These are phyloP conservation scores for Meghimatium bilineatum DNA, from an alignment of 2,888 invertebrate genomes.

Conservation along the genomic window DNA sequence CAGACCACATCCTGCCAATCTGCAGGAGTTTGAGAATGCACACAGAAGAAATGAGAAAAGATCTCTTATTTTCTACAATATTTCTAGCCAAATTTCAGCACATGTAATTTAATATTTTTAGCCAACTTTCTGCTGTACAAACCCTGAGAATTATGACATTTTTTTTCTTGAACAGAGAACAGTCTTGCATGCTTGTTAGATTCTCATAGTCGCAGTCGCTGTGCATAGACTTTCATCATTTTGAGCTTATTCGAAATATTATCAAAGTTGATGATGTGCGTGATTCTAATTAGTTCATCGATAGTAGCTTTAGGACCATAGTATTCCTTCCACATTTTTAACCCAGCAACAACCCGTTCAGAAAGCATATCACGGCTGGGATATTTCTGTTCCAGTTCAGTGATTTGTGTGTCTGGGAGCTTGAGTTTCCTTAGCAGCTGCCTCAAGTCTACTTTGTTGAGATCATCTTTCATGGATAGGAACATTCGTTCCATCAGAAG, in stretches of 20 bases:
- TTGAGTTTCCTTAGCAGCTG: slow-evolving; percentile 72
- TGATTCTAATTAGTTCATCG: slow-evolving; percentile 72
- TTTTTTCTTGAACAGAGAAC: no score
- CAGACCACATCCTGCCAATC: no score
- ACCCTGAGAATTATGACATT: no score
- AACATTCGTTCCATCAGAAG: slow-evolving; percentile 69
- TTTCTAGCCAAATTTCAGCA: no score
- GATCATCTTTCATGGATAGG: slow-evolving; percentile 62
- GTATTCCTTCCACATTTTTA: slow-evolving; percentile 69
- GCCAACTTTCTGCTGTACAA: no score
- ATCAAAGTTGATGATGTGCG: slow-evolving; percentile 72
- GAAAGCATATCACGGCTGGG: slow-evolving; percentile 70
- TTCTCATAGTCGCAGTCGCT: slow-evolving; percentile 61
- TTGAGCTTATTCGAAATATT: slow-evolving; percentile 60
- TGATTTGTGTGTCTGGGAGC: slow-evolving; percentile 69
- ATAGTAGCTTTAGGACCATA: slow-evolving; percentile 66
- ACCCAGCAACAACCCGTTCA: slow-evolving; percentile 65
- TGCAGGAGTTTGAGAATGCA: no score
- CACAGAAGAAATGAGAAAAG: no score
- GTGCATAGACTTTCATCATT: slow-evolving; percentile 68
- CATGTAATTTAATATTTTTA: no score
- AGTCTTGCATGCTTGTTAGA: no score
- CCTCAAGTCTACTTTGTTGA: slow-evolving; percentile 73
- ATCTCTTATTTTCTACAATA: no score
- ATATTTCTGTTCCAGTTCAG: slow-evolving; percentile 71